phyloP scores from a whole-genome alignment of 2,113 vertebrate genomes.

The Oryzias melastigma region DNA sequence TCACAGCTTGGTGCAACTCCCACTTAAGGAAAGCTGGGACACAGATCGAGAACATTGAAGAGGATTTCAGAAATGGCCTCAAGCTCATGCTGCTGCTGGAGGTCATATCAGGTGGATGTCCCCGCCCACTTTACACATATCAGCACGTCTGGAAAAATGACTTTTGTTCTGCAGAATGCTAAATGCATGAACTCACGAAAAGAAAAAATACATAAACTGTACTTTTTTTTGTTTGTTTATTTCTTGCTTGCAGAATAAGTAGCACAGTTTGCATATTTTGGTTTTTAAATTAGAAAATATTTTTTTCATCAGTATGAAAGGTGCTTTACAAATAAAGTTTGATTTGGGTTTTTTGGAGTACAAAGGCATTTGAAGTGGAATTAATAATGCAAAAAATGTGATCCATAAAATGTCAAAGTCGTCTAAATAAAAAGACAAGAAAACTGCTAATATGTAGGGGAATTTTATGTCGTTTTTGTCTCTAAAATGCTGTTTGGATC shows the following conservation, averaged over 20 bases:
- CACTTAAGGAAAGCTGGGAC: slow-evolving; percentile 92
- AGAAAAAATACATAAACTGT: neutral
- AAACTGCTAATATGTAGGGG: no score
- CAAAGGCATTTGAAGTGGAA: neutral
- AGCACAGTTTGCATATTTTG: no score
- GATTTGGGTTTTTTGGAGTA: neutral
- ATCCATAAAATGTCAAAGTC: no score
- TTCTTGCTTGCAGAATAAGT: no score
- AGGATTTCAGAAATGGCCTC: slow-evolving; percentile 91
- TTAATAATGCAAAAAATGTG: neutral
- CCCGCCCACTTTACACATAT: slow-evolving; percentile 1
- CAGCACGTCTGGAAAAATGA: neutral
- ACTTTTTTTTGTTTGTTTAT: neutral
- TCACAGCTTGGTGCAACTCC: slow-evolving; percentile 95
- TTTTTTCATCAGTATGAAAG: no score
- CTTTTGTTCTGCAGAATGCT: no score
- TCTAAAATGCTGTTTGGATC: neutral
- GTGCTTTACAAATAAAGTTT: no score
- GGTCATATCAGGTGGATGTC: slow-evolving; percentile 86
- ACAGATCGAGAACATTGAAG: slow-evolving; percentile 92
- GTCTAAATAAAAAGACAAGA: no score
- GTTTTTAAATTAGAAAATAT: no score
- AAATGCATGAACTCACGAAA: no score
- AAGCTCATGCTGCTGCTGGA: slow-evolving; percentile 93
- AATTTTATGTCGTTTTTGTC: no score